Base-by-base conservation (phyloP, 2,797 vertebrate species). In the Myotis daubentonii region DNA sequence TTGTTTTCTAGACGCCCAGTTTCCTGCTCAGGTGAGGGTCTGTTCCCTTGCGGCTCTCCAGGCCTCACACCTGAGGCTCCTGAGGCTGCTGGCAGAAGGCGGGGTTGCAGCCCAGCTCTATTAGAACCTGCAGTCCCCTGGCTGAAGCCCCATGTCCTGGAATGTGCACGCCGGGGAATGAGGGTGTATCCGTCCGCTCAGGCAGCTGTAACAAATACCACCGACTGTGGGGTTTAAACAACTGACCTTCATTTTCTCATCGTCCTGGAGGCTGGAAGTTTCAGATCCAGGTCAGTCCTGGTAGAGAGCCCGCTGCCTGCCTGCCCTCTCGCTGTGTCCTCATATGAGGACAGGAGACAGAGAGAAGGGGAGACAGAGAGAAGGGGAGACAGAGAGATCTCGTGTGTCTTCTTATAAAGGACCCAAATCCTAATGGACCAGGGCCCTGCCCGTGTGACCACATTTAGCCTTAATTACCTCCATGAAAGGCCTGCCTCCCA, bases 91-190 rank as follows among this genome's bases (percentile, higher is more conserved):
- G 89, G 75, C 51, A 0, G 71, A 28, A 16, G 57, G 16, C 6
- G 4, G 89, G 16, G 23, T 41, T 76, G 36, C 55, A 88, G 55
- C 66, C 62, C 38, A 8, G 23, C 55, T 91, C 41, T 44, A 2
- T 28, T 15, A 1, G 65, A 10, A 19, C 49, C 33, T 9, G 0
- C 0, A 0, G 15, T 16, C 11, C 10, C 30, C 51, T 2, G 25
- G 22, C 23, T 0, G 3, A 13, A 8, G 49, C 0, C 2, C 0
- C 0, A 0, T 0, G 8, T 11, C 22, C 60, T 16, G 9, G 22
- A 3, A 7, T 62, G 53, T 49, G 36, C 25, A 17, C 1, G 8
- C 38, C 0, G 6, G 22, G 28, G 20, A 6, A 10, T 38, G n/a
- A 22, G 30, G 19, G 36, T 8, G 10, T 15, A 1, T 28, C 3